Evolutionary conservation across 64 coral and sea anemone genomes (phyloP).

Genomic region (Platygyra sinensis): DNA sequence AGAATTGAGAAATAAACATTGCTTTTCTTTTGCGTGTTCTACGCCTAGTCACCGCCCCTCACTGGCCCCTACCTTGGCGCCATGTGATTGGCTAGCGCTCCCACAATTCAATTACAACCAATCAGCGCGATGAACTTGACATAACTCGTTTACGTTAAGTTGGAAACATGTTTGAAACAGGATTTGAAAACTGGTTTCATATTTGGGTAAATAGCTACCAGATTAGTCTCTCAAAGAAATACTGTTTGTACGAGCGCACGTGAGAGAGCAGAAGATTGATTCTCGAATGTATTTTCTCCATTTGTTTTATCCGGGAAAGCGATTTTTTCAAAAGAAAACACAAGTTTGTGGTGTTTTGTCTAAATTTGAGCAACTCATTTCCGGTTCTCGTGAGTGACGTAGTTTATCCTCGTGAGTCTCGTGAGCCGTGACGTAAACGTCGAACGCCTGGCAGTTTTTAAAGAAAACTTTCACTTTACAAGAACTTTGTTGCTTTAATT

Average conservation of each 20-base stretch:
- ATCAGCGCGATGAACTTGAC: background rate
- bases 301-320: background rate
- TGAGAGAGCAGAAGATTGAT: background rate
- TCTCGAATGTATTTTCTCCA: background rate
- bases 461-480: too few species aligned
- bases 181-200: slow-evolving; percentile 8
- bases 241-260: background rate
- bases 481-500: too few species aligned
- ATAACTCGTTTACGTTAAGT: background rate
- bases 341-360: background rate
- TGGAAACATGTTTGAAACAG: too few species aligned
- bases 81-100: slow-evolving; percentile 2
- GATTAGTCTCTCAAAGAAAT: background rate
- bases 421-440: background rate
- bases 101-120: background rate
- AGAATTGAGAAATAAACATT: slow-evolving; percentile 7
- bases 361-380: background rate
- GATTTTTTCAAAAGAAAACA: background rate
- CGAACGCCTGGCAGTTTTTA: too few species aligned
- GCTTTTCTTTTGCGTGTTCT: slow-evolving; percentile 16
- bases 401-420: background rate
- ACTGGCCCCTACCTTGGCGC: background rate
- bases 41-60: slow-evolving; percentile 43
- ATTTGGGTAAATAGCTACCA: background rate
- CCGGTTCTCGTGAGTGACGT: background rate